Evolutionary conservation across 2,888 invertebrate species (phyloP).

Genomic region (Thalpophila matura): DNA sequence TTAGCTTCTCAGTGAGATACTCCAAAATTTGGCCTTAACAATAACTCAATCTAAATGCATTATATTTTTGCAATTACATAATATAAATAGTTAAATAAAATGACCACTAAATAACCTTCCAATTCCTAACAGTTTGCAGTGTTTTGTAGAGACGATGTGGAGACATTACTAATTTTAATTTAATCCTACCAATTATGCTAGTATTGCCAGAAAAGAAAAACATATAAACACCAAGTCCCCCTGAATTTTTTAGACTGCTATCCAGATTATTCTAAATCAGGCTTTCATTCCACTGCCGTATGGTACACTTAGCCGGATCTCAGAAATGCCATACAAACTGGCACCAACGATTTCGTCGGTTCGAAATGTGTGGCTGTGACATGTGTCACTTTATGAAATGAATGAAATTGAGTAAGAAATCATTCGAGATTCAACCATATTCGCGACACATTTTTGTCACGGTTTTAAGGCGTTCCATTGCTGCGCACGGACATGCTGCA

Average conservation of each 20-base stretch:
- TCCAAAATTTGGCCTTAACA: conserved; percentile 51
- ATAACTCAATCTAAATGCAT: conserved; percentile 72
- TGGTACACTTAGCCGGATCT: background rate
- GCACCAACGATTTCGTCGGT: background rate
- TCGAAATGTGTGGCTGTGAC: no score
- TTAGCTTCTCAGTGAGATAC: conserved; percentile 38
- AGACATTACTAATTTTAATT: conserved; percentile 12
- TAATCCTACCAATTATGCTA: conserved; percentile 41
- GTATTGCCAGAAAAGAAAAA: conserved; percentile 29
- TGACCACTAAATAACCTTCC: conserved; percentile 54
- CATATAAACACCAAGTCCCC: background rate
- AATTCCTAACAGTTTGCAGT: conserved; percentile 57
- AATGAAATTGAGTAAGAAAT: background rate
- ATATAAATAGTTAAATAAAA: conserved; percentile 64
- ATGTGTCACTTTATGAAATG: no score
- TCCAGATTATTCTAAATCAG: background rate
- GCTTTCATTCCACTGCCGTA: background rate
- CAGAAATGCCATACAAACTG: no score
- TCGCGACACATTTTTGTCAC: background rate
- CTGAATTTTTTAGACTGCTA: background rate
- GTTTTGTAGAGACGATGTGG: conserved; percentile 47
- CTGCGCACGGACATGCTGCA: no score
- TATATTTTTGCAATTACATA: conserved; percentile 44
- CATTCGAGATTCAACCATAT: conserved; percentile 4
- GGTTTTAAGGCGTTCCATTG: no score